Evolutionary conservation across 2,888 invertebrate genomes (phyloP), one percentile per base, ranked within the genome.

Genomic region (Peribatodes rhomboidaria): DNA sequence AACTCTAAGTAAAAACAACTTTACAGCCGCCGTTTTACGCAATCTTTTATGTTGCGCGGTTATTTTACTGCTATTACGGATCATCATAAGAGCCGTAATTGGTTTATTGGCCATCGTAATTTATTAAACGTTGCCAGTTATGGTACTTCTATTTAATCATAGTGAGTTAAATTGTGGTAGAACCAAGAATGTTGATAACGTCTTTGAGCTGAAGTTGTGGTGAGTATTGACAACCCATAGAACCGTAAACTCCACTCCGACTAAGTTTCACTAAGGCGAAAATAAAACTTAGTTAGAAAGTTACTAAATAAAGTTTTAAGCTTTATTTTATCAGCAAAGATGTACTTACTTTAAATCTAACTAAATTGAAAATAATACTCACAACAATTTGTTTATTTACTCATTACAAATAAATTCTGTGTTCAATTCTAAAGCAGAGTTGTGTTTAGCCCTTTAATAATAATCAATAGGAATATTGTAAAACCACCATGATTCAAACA

Each of bases 1-100:
- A 84, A 90, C 80, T 86, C 41, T 85, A 86, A 87, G 90, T 88
- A 90, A 91, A 91, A 90, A 89, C 90, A 88, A 88, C 76, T 90
- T 92, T 92, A 91, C 89, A 87, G 75, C 88, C 83, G 58, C 13
- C 64, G 82, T 85, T 90, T 88, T 89, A 86, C 81, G 83, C 77
- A 78, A 79, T 77, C 76, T 80, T 86, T 89, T 87, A 86, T 84
- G 82, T 76, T 49, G 63, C 76, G 78, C 80, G 84, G 84, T 85
- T 84, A 82, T 85, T 84, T 85, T 61, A 61, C 54, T 57, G 58
- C 54, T 46, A 65, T 60, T 65, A 61, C 35, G 60, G 80, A 78
- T 82, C 79, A 70, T 78, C 80, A 71, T 78, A 73, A 75, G 77
- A 65, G 67, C 76, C 76, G 73, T 82, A 81, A 84, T 84, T 81